Conservation (phyloP, 2,797 vertebrate species). For the Pteronotus mesoamericanus region DNA sequence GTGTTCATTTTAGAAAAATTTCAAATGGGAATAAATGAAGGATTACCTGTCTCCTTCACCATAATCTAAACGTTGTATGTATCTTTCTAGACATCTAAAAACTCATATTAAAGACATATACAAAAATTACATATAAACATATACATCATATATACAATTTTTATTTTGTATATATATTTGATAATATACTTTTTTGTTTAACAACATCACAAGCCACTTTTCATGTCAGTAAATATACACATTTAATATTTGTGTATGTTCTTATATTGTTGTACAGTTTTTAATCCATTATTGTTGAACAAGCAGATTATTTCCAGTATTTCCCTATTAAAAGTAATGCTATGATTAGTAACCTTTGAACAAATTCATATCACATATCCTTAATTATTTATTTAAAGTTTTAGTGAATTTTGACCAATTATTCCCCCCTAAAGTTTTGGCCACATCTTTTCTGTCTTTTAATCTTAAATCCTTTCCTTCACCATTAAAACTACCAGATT, state of each 20-base stretch:
- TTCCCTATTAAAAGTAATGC: constrained; percentile 7
- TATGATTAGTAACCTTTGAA: background rate
- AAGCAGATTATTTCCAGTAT: background rate
- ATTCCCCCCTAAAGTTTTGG: background rate
- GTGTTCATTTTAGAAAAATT: constrained; percentile 32
- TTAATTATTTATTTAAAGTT: constrained; percentile 33
- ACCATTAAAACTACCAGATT: background rate
- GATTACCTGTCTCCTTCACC: background rate
- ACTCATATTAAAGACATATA: background rate
- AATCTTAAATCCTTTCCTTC: background rate
- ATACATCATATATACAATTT: background rate
- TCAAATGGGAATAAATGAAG: background rate
- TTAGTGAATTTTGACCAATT: background rate
- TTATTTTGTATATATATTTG: background rate
- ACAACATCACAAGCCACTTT: constrained; percentile 7
- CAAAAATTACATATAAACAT: background rate
- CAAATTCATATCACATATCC: background rate
- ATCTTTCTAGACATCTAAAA: constrained; percentile 4
- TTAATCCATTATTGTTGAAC: constrained; percentile 12
- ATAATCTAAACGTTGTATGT: background rate
- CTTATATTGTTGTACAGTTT: constrained; percentile 1
- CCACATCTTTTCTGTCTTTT: background rate
- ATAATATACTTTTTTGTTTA: background rate
- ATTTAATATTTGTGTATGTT: constrained; percentile 8
- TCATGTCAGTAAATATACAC: background rate